phyloP scores from a whole-genome alignment of 2,888 invertebrate species.

The Dione vanillae region DNA sequence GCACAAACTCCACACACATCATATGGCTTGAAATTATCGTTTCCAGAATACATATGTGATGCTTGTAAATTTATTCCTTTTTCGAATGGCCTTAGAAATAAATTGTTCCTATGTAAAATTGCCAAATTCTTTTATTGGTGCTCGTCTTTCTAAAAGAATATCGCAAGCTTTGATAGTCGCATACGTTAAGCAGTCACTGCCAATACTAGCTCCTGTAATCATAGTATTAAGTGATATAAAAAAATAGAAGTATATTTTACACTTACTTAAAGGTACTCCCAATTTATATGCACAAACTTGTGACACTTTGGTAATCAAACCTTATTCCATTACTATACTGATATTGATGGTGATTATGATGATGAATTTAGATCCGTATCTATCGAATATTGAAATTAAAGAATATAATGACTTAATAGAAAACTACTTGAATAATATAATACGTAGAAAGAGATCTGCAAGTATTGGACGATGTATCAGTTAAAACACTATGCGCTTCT shows the following conservation, averaged over 20 bases:
- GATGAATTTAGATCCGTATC: conserved; percentile 87
- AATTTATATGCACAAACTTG: conserved; percentile 90
- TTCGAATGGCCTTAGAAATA: conserved; percentile 77
- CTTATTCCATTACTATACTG: conserved; percentile 91
- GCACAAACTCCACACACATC: conserved; percentile 86
- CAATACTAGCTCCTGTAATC: conserved; percentile 87
- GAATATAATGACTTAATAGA: conserved; percentile 59
- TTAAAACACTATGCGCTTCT: conserved; percentile 77
- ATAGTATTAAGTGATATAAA: conserved; percentile 85
- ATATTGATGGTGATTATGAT: too few species aligned
- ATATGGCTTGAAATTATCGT: conserved; percentile 82
- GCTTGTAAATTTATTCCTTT: conserved; percentile 85
- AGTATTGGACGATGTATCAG: conserved; percentile 88
- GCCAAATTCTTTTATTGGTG: conserved; percentile 82
- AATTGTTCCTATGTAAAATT: conserved; percentile 85
- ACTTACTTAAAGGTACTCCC: conserved; percentile 87
- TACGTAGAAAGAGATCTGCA: conserved; percentile 87
- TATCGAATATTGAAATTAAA: conserved; percentile 86
- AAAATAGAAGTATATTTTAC: conserved; percentile 86
- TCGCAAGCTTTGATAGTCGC: conserved; percentile 87
- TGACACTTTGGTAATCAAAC: conserved; percentile 91
- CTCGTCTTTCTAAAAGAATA: conserved; percentile 83
- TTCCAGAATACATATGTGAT: conserved; percentile 83
- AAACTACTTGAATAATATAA: not conserved
- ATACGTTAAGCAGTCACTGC: conserved; percentile 86